phyloP scores from a whole-genome alignment of 2,113 vertebrate genomes.

The Paraplagusia blochii region DNA sequence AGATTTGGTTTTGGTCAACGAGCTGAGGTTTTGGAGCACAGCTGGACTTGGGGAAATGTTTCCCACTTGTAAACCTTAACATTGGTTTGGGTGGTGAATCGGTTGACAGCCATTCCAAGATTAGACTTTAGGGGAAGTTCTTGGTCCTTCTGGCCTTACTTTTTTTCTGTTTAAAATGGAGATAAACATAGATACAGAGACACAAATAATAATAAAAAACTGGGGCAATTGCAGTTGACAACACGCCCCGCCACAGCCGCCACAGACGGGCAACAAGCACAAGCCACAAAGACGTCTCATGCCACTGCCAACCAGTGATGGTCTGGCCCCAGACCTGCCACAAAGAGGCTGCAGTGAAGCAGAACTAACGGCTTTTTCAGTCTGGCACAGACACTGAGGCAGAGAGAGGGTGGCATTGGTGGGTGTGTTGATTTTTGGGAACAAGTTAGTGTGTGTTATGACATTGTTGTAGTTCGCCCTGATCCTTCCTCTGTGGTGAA shows the following conservation, averaged over 20 bases:
- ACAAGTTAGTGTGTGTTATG: slow-evolving; percentile 18
- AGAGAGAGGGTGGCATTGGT: slow-evolving; percentile 40
- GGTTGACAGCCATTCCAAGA: slow-evolving; percentile 38
- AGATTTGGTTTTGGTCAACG: slow-evolving; percentile 3
- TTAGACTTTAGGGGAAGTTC: slow-evolving; percentile 39
- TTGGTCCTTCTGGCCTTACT: slow-evolving; percentile 49
- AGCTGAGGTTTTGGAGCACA: slow-evolving; percentile 18
- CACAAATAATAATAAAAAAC: no score
- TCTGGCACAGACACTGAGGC: slow-evolving; percentile 17
- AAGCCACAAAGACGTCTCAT: slow-evolving; percentile 43
- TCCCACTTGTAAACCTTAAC: slow-evolving; percentile 2
- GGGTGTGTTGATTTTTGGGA: slow-evolving; percentile 29
- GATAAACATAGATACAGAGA: slow-evolving; percentile 29
- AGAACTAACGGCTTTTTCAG: slow-evolving; percentile 63
- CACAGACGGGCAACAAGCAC: slow-evolving; percentile 44
- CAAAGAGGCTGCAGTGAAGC: slow-evolving; percentile 62
- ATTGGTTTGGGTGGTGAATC: slow-evolving; percentile 26
- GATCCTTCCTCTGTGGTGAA: slow-evolving; percentile 8
- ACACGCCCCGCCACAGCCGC: slow-evolving; percentile 35
- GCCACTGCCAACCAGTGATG: slow-evolving; percentile 54
- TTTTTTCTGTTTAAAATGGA: slow-evolving; percentile 54
- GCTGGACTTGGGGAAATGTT: slow-evolving; percentile 15
- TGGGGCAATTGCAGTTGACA: slow-evolving; percentile 32
- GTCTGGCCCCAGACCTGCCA: slow-evolving; percentile 55
- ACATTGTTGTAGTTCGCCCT: neutral